A percentile compares a stretch with the other conserved stretches of the same genome.
phyloP scores from a whole-genome alignment of 2,888 invertebrate genomes.

The Amiota minor region DNA sequence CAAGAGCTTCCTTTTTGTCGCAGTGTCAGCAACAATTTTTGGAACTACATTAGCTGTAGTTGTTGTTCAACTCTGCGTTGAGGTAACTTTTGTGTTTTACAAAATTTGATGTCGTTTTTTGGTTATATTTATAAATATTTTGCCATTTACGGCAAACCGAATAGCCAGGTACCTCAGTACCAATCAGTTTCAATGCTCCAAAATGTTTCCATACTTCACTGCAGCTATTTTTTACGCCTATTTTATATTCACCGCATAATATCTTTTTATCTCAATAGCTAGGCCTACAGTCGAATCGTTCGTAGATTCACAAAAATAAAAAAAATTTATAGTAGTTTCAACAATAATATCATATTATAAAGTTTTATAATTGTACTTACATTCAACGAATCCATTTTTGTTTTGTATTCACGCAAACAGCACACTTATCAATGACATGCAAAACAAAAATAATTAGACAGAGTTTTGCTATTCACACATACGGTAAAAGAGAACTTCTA shows the following conservation, averaged over 20 bases:
- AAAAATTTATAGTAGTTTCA: background rate
- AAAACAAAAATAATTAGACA: too few species aligned
- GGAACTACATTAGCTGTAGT: slow-evolving; percentile 1
- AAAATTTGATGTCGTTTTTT: background rate
- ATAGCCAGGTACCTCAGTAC: background rate
- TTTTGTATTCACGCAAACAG: background rate
- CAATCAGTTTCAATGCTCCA: background rate
- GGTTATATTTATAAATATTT: background rate
- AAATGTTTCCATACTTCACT: background rate
- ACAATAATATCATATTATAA: background rate
- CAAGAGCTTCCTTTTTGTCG: background rate
- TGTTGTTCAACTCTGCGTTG: slow-evolving; percentile 3
- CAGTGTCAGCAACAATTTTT: slow-evolving; percentile 2
- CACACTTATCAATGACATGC: too few species aligned
- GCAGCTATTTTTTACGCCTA: background rate
- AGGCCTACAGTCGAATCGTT: background rate
- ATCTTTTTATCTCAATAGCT: background rate
- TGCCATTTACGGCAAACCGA: background rate
- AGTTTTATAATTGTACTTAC: background rate
- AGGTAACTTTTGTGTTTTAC: background rate
- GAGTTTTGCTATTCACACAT: too few species aligned
- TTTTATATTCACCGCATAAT: slow-evolving; percentile 3
- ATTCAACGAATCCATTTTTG: background rate
- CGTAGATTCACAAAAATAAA: background rate
- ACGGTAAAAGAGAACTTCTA: too few species aligned